These are phyloP conservation scores for Enteromius afrohamiltoni DNA, from an alignment of 2,797 vertebrate species.

Conservation along the genomic window DNA sequence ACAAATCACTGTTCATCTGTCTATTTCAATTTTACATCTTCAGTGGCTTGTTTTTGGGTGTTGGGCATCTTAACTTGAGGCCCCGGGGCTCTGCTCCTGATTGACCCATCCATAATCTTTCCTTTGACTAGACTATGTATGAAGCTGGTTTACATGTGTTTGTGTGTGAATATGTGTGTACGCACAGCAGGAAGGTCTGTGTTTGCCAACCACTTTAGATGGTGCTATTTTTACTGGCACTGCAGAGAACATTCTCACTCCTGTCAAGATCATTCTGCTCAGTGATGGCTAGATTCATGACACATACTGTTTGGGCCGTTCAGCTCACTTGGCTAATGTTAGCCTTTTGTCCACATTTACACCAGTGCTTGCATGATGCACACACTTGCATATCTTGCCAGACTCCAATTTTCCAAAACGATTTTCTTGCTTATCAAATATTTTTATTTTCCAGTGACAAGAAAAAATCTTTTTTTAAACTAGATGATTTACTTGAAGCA, in stretches of 20 bases:
- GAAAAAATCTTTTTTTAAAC: background rate
- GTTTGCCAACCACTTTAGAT: slow-evolving; percentile 22
- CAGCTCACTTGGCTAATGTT: slow-evolving; percentile 13
- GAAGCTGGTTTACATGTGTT: slow-evolving; percentile 14
- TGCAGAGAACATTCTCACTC: slow-evolving; percentile 33
- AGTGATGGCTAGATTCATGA: slow-evolving; percentile 29
- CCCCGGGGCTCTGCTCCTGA: background rate
- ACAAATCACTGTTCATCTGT: slow-evolving; percentile 6
- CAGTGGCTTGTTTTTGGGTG: background rate
- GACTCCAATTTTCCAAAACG: background rate
- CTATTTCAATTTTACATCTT: slow-evolving; percentile 7
- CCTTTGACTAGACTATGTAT: slow-evolving; percentile 1
- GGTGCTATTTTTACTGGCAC: slow-evolving; percentile 41
- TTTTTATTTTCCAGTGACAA: background rate
- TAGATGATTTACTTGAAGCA: background rate
- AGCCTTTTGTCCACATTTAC: slow-evolving; percentile 19
- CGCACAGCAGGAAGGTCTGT: background rate
- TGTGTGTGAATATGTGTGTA: slow-evolving; percentile 20
- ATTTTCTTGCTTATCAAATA: background rate
- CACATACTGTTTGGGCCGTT: background rate
- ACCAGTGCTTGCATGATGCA: slow-evolving; percentile 5
- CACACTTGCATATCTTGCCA: background rate
- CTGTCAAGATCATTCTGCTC: slow-evolving; percentile 39
- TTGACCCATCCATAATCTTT: background rate
- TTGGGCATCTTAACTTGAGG: background rate